Conservation (phyloP, 2,888 invertebrate species). For the Clepsis dumicolana region DNA sequence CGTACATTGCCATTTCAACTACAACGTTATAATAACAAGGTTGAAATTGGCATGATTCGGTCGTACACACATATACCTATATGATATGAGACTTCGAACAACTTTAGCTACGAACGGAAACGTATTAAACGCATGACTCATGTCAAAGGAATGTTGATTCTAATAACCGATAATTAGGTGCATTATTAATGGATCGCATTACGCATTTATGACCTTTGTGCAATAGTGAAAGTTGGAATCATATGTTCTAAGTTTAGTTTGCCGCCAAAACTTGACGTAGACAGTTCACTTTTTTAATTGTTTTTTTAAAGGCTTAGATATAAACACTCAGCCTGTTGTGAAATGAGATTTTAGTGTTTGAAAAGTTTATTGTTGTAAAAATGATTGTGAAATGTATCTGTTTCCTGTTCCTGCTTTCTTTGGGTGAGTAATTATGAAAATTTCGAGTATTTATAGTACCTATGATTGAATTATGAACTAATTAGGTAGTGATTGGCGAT, state of each 20-base stretch:
- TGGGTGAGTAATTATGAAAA: constrained; percentile 50
- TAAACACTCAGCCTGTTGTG: constrained; percentile 18
- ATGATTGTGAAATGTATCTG: constrained; percentile 44
- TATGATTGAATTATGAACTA: no score
- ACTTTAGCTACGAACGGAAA: constrained; percentile 19
- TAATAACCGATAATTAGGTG: constrained; percentile 20
- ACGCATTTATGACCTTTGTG: constrained; percentile 58
- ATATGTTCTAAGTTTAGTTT: constrained; percentile 69
- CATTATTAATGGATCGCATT: constrained; percentile 20
- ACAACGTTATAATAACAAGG: background rate
- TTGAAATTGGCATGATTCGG: constrained; percentile 45
- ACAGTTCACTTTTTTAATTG: constrained; percentile 56
- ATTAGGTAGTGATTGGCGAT: no score
- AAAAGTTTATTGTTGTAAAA: constrained; percentile 45
- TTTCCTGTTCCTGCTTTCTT: constrained; percentile 52
- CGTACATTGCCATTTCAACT: constrained; percentile 42
- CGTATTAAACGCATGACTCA: constrained; percentile 27
- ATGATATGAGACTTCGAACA: constrained; percentile 55
- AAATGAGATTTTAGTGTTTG: constrained; percentile 37
- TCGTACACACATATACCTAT: constrained; percentile 51
- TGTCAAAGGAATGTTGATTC: constrained; percentile 15
- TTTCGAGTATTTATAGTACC: no score
- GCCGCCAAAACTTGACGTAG: constrained; percentile 69
- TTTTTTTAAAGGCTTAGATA: constrained; percentile 43
- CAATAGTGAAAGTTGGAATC: constrained; percentile 60